A percentile compares a stretch with the other conserved stretches of the same genome.
phyloP scores from a whole-genome alignment of 2,888 invertebrate species.

The Drosophila subsilvestris region DNA sequence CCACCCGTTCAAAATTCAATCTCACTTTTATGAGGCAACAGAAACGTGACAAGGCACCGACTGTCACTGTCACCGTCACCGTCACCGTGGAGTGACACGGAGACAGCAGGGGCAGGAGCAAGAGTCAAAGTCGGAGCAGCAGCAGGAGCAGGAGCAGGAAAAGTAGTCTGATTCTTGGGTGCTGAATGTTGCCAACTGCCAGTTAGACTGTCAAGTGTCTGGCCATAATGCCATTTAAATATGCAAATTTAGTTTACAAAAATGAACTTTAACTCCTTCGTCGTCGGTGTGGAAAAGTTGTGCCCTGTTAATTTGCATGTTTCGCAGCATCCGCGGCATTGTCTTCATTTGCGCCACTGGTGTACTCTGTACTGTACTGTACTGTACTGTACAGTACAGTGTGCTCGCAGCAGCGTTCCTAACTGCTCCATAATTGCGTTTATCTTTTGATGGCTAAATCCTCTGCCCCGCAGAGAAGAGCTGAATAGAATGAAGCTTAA shows the following conservation, averaged over 20 bases:
- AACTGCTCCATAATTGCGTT: constrained; percentile 73
- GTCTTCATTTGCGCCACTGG: constrained; percentile 49
- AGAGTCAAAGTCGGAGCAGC: constrained; percentile 17
- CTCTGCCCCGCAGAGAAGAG: constrained; percentile 12
- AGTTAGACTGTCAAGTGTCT: constrained; percentile 61
- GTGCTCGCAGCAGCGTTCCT: constrained; percentile 22
- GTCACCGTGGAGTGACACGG: constrained; percentile 33
- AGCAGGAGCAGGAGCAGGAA: constrained; percentile 19
- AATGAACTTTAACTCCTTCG: constrained; percentile 74
- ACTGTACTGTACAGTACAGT: background rate
- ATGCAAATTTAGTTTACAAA: constrained; percentile 69
- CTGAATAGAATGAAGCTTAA: background rate
- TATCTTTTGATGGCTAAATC: constrained; percentile 76
- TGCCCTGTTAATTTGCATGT: constrained; percentile 75
- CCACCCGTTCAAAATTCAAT: constrained; percentile 74
- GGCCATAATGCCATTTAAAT: constrained; percentile 73
- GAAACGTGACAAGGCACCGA: constrained; percentile 74
- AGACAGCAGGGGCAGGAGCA: constrained; percentile 26
- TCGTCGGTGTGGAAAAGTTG: constrained; percentile 56
- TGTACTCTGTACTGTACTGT: constrained; percentile 1
- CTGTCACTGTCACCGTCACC: constrained; percentile 44
- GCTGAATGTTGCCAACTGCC: constrained; percentile 54
- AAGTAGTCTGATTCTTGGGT: background rate
- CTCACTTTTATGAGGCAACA: constrained; percentile 74
- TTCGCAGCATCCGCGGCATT: constrained; percentile 64